Conservation (phyloP, 2,888 invertebrate genomes). For the Linnaemya tessellans region DNA sequence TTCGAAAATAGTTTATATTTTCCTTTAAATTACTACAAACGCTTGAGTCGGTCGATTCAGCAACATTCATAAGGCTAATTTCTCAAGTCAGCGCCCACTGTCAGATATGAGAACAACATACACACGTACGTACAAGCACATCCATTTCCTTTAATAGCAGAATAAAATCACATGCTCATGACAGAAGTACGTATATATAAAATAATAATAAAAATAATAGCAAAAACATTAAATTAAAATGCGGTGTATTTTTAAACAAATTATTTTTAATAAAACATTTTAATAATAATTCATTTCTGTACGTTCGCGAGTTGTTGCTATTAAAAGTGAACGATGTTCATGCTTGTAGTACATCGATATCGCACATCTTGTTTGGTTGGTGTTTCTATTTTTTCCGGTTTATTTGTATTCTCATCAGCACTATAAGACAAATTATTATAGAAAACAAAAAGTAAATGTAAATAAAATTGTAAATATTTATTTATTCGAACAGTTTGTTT, state of each 20-base stretch:
- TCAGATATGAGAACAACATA: not conserved
- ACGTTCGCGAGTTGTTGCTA: slow-evolving; percentile 8
- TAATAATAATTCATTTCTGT: slow-evolving; percentile 40
- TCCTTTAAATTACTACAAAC: too few relatives aligned
- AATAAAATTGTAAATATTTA: slow-evolving; percentile 24
- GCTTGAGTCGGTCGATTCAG: too few relatives aligned
- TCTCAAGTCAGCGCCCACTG: not conserved
- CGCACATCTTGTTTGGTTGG: slow-evolving; percentile 6
- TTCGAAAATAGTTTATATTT: too few relatives aligned
- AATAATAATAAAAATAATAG: not conserved
- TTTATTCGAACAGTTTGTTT: slow-evolving; percentile 20
- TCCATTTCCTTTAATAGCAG: slow-evolving; percentile 21
- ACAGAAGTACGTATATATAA: not conserved
- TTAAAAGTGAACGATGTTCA: slow-evolving; percentile 19
- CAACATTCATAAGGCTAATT: too few relatives aligned
- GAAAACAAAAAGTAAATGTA: slow-evolving; percentile 25
- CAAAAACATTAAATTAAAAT: slow-evolving; percentile 26
- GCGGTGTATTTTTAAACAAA: slow-evolving; percentile 52
- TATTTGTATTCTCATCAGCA: slow-evolving; percentile 16
- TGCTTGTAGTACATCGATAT: slow-evolving; percentile 6
- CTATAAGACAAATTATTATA: slow-evolving; percentile 37
- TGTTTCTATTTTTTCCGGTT: slow-evolving; percentile 25
- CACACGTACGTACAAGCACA: not conserved
- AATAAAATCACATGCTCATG: not conserved
- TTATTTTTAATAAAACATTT: slow-evolving; percentile 57